Conservation (phyloP, 2,888 invertebrate species). For the Dorcus hopei region DNA sequence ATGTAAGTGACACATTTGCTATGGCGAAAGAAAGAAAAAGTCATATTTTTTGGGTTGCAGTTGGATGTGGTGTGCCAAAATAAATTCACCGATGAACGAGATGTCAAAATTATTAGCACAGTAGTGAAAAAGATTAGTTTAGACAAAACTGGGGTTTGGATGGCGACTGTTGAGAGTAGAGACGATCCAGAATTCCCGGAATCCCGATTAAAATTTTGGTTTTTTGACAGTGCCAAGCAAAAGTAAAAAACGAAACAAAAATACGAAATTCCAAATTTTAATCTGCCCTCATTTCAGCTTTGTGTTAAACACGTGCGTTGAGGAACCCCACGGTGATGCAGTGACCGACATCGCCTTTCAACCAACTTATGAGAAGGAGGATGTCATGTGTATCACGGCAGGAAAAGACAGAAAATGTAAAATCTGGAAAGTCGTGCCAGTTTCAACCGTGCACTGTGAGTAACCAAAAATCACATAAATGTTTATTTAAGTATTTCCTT, state of each 20-base stretch:
- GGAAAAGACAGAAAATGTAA: conserved; percentile 69
- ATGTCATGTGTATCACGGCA: conserved; percentile 60
- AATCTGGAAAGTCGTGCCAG: conserved; percentile 63
- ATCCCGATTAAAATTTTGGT: conserved; percentile 74
- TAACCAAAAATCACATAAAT: conserved; percentile 12
- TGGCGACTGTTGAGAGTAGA: conserved; percentile 67
- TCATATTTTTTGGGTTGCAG: conserved; percentile 42
- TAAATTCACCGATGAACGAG: conserved; percentile 62
- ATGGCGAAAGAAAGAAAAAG: background rate
- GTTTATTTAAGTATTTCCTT: conserved; percentile 17
- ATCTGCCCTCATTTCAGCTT: conserved; percentile 53
- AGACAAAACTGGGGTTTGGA: conserved; percentile 65
- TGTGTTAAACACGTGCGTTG: conserved; percentile 67
- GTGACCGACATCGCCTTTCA: conserved; percentile 61
- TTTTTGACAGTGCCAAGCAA: conserved; percentile 57
- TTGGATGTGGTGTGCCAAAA: conserved; percentile 71
- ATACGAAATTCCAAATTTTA: background rate
- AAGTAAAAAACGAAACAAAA: conserved; percentile 48
- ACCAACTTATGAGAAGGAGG: conserved; percentile 47
- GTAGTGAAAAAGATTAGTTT: conserved; percentile 67
- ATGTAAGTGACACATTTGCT: conserved; percentile 53
- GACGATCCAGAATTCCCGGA: conserved; percentile 61
- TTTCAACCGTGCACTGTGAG: conserved; percentile 55
- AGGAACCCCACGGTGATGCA: conserved; percentile 65
- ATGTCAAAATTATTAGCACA: conserved; percentile 59